phyloP scores from a whole-genome alignment of 2,888 invertebrate species.

The Drosophila bunnanda region DNA sequence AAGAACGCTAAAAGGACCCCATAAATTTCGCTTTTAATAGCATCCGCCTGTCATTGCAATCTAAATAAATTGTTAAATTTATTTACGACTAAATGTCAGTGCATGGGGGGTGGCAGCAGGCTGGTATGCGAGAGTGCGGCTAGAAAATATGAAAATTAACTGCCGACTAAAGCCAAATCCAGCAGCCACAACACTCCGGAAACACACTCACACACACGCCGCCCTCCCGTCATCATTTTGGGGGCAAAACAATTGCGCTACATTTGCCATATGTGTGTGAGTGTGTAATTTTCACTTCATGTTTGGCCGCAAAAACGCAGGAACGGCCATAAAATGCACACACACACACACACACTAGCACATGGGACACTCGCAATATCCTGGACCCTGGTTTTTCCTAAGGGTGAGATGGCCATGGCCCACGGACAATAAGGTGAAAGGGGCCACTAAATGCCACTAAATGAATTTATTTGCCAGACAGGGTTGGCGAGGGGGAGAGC shows the following conservation, averaged over 20 bases:
- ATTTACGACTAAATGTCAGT: slow-evolving; percentile 79
- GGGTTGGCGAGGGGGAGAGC: slow-evolving; percentile 4
- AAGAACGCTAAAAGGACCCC: slow-evolving; percentile 54
- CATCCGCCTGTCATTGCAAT: slow-evolving; percentile 82
- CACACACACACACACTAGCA: slow-evolving; percentile 62
- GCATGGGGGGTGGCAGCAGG: slow-evolving; percentile 9
- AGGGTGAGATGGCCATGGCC: slow-evolving; percentile 53
- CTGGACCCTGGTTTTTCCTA: slow-evolving; percentile 12
- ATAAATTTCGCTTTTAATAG: slow-evolving; percentile 79
- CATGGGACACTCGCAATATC: slow-evolving; percentile 15
- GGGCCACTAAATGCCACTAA: slow-evolving; percentile 82
- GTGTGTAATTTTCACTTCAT: slow-evolving; percentile 79
- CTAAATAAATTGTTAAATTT: slow-evolving; percentile 82
- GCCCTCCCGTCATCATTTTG: slow-evolving; percentile 11
- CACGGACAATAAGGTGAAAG: slow-evolving; percentile 78
- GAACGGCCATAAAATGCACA: slow-evolving; percentile 79
- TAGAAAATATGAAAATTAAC: slow-evolving; percentile 82
- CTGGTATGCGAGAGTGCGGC: slow-evolving; percentile 57
- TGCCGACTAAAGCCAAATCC: slow-evolving; percentile 80
- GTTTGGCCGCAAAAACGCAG: slow-evolving; percentile 79
- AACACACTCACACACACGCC: slow-evolving; percentile 23
- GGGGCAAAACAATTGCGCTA: slow-evolving; percentile 74
- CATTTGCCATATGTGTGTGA: slow-evolving; percentile 60
- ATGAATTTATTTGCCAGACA: slow-evolving; percentile 76
- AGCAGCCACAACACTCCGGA: slow-evolving; percentile 43